phyloP scores from a whole-genome alignment of 2,888 invertebrate genomes.

The Ennomos fuscantarius region DNA sequence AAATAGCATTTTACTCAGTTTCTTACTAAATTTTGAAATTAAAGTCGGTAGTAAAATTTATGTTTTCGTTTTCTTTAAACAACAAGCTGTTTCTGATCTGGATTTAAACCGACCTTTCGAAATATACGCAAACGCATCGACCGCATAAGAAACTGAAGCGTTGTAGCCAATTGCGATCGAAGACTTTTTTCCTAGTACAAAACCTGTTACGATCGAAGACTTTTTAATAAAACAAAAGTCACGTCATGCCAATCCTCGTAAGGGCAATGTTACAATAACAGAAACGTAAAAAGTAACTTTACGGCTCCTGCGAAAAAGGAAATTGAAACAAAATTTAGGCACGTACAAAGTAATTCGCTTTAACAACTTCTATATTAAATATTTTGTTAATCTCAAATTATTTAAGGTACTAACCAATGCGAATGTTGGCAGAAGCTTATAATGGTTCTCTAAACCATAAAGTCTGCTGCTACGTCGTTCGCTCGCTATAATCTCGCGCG shows the following conservation, averaged over 20 bases:
- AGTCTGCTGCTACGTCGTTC: no score
- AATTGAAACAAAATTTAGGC: conserved; percentile 12
- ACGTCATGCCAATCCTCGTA: conserved; percentile 2
- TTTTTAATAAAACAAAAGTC: background rate
- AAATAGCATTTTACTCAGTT: conserved; percentile 4
- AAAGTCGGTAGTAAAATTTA: no score
- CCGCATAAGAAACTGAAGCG: no score
- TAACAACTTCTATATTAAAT: conserved; percentile 12
- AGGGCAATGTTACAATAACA: conserved; percentile 14
- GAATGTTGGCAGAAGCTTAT: background rate
- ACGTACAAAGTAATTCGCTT: conserved; percentile 1
- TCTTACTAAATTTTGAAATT: no score
- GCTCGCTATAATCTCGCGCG: no score
- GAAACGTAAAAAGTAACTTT: conserved; percentile 13
- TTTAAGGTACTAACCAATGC: background rate
- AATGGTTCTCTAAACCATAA: no score
- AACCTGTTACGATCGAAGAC: conserved; percentile 1
- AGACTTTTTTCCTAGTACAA: background rate
- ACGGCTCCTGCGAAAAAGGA: conserved; percentile 20
- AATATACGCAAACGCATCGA: no score
- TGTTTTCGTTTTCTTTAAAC: no score
- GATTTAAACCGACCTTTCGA: no score
- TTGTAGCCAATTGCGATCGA: no score
- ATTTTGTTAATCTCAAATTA: conserved; percentile 8
- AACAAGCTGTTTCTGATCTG: no score